phyloP scores from a whole-genome alignment of 2,797 vertebrate species.

The Microtus californicus region DNA sequence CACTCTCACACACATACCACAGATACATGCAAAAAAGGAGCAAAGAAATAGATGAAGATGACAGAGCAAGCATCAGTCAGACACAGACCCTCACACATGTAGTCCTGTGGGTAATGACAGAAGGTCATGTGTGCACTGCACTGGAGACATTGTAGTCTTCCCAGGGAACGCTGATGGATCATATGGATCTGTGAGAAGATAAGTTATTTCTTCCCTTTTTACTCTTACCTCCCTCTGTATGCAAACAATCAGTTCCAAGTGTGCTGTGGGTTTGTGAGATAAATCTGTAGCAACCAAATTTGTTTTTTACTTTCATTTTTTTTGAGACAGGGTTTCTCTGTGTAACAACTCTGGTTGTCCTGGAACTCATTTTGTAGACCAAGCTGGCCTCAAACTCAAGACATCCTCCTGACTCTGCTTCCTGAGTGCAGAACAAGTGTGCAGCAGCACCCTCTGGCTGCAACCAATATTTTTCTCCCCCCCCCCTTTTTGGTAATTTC shows the following conservation, averaged over 20 bases:
- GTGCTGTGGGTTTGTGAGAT: too few relatives aligned
- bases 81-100: too few relatives aligned
- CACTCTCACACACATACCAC: too few relatives aligned
- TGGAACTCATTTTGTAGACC: neutral
- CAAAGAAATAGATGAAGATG: too few relatives aligned
- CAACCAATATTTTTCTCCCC: neutral
- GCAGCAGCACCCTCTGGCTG: neutral
- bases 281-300: neutral
- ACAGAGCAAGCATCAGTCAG: too few relatives aligned
- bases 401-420: neutral
- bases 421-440: neutral
- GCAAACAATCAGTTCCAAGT: neutral
- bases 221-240: accelerated
- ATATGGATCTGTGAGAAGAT: neutral
- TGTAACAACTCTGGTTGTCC: neutral
- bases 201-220: neutral
- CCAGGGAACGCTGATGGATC: neutral
- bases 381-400: neutral
- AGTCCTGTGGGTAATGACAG: neutral
- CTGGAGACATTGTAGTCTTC: neutral
- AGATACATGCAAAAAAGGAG: too few relatives aligned
- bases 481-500: too few relatives aligned
- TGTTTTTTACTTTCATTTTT: neutral
- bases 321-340: neutral
- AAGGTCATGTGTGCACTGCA: neutral